These are phyloP conservation scores for Cathartes aura DNA, from an alignment of 2,113 vertebrate genomes.

Conservation along the genomic window DNA sequence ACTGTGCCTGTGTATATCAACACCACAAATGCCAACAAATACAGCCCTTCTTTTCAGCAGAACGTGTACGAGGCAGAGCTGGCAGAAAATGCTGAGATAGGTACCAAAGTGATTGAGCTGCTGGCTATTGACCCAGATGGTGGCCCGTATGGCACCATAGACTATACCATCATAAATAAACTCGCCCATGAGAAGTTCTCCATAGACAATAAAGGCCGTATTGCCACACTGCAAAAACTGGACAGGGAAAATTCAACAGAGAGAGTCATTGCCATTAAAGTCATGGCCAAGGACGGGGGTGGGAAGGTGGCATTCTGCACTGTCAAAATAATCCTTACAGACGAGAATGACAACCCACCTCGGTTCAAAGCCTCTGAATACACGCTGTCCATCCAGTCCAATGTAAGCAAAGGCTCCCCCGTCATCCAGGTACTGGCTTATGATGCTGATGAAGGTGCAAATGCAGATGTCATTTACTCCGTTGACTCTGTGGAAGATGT, in stretches of 20 bases:
- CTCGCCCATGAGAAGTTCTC: constrained; percentile 92
- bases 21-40: constrained; percentile 90
- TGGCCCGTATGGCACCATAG: constrained; percentile 89
- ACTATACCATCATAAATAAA: constrained; percentile 97
- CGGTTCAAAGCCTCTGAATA: constrained; percentile 92
- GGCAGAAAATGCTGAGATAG: constrained; percentile 91
- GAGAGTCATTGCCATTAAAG: constrained; percentile 92
- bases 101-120: constrained; percentile 93
- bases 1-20: constrained; percentile 93
- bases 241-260: constrained; percentile 94
- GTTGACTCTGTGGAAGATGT: constrained; percentile 85
- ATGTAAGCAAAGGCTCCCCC: constrained; percentile 88
- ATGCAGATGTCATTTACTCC: constrained; percentile 93
- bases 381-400: constrained; percentile 90
- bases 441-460: constrained; percentile 93
- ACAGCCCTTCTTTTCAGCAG: constrained; percentile 89
- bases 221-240: constrained; percentile 87
- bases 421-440: constrained; percentile 94
- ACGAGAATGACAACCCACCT: constrained; percentile 95
- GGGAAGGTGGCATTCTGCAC: constrained; percentile 95
- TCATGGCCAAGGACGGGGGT: constrained; percentile 95
- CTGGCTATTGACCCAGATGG: constrained; percentile 90
- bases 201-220: constrained; percentile 85
- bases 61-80: constrained; percentile 91
- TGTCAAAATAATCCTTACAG: constrained; percentile 94